Evolutionary conservation across 2,113 vertebrate species (phyloP).

Genomic region (Sus scrofa): DNA sequence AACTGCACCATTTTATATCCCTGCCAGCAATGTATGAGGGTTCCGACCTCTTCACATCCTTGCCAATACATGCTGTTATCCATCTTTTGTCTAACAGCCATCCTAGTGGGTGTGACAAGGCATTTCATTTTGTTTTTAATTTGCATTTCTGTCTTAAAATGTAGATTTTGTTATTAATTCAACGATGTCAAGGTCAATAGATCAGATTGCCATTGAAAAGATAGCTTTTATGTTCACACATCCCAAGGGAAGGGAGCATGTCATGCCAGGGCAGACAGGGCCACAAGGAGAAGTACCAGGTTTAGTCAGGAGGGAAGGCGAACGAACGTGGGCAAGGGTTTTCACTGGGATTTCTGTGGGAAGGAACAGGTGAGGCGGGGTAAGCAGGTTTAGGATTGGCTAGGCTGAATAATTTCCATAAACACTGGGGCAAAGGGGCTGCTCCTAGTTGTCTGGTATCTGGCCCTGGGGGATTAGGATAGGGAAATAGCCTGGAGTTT

Average conservation of each 20-base stretch:
- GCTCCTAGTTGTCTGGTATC: neutral
- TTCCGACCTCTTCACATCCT: neutral
- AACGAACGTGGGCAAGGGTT: neutral
- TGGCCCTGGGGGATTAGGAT: neutral
- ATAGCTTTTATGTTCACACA: neutral
- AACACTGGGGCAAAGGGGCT: neutral
- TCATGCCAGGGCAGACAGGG: neutral
- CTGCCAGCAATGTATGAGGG: neutral
- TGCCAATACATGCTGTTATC: neutral
- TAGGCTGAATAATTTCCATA: neutral
- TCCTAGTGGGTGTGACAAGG: neutral
- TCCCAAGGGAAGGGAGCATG: neutral
- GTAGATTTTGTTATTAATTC: constrained; percentile 5
- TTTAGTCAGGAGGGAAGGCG: neutral
- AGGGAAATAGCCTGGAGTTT: neutral
- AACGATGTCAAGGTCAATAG: neutral
- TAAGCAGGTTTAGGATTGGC: neutral
- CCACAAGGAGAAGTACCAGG: no score
- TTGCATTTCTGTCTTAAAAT: neutral
- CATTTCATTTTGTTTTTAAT: constrained; percentile 22
- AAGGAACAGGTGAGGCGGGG: neutral
- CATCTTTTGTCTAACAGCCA: neutral
- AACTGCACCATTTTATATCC: neutral
- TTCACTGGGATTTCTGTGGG: neutral
- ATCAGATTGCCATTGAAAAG: neutral